Conservation (phyloP, 2,797 vertebrate species). For the Myripristis murdjan region DNA sequence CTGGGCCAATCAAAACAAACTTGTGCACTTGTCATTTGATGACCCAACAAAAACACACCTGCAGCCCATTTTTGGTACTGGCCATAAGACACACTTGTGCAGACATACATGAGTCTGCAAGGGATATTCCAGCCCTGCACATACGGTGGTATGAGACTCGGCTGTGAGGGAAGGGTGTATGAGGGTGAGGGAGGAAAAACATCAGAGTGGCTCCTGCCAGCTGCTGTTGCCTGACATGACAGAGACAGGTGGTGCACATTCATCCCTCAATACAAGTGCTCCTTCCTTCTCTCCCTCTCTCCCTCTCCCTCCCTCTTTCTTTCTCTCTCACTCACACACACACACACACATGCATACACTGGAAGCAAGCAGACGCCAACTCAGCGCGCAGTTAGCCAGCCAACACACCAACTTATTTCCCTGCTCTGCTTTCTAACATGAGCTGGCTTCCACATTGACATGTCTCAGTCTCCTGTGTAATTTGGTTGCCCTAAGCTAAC, state of each 20-base stretch:
- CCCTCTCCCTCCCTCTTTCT: constrained; percentile 11
- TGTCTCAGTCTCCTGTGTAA: constrained; percentile 10
- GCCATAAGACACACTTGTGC: not conserved
- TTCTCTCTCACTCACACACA: constrained; percentile 13
- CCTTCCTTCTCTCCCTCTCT: constrained; percentile 8
- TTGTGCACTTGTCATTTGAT: not conserved
- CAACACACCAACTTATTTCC: constrained; percentile 49
- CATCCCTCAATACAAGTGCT: constrained; percentile 53
- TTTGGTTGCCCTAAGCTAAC: not conserved
- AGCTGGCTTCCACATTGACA: constrained; percentile 18
- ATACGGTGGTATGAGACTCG: not conserved
- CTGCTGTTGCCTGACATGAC: constrained; percentile 79
- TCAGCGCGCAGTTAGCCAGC: constrained; percentile 36
- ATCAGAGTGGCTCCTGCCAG: constrained; percentile 72
- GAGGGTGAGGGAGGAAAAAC: constrained; percentile 56
- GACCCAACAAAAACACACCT: not conserved
- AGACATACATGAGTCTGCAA: not conserved
- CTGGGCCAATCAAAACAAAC: not conserved
- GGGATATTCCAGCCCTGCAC: not conserved
- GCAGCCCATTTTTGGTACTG: not conserved
- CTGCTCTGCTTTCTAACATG: constrained; percentile 45
- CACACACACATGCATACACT: constrained; percentile 30
- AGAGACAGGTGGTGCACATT: constrained; percentile 84
- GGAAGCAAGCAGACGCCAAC: constrained; percentile 55
- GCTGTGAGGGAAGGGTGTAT: constrained; percentile 35